A percentile compares a stretch with the other conserved stretches of the same genome.
phyloP scores from a whole-genome alignment of 2,113 vertebrate species.

The Trachemys scripta region DNA sequence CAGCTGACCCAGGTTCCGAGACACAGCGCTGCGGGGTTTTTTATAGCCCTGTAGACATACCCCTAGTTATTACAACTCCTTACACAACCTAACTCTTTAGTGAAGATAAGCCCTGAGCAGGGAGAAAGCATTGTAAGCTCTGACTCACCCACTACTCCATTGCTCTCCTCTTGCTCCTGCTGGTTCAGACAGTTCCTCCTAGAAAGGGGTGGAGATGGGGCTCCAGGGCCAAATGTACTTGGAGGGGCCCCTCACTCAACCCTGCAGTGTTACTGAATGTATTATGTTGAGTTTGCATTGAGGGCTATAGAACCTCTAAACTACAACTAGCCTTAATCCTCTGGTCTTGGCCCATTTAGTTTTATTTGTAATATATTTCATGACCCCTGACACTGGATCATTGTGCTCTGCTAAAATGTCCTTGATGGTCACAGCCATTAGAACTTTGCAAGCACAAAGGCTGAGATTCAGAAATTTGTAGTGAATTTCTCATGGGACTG shows the following conservation, averaged over 20 bases:
- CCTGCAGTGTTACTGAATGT: not conserved
- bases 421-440: not conserved
- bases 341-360: not conserved
- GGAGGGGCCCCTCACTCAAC: not conserved
- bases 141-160: not conserved
- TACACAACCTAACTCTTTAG: not conserved
- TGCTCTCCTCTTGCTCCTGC: not conserved
- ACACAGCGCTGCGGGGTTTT: too few species aligned
- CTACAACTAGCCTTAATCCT: not conserved
- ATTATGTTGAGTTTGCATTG: not conserved
- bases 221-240: not conserved
- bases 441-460: not conserved
- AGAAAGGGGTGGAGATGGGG: not conserved
- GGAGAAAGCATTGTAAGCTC: not conserved
- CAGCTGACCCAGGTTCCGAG: too few species aligned
- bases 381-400: not conserved
- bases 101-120: not conserved
- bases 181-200: not conserved
- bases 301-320: not conserved
- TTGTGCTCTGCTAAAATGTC: not conserved
- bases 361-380: fast-evolving
- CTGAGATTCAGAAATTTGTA: not conserved
- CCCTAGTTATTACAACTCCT: not conserved
- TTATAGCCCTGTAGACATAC: too few species aligned
- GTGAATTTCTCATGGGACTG: not conserved